A percentile compares a stretch with the other conserved stretches of the same genome.
phyloP scores from a whole-genome alignment of 2,113 vertebrate genomes.

The Syngnathus scovelli region DNA sequence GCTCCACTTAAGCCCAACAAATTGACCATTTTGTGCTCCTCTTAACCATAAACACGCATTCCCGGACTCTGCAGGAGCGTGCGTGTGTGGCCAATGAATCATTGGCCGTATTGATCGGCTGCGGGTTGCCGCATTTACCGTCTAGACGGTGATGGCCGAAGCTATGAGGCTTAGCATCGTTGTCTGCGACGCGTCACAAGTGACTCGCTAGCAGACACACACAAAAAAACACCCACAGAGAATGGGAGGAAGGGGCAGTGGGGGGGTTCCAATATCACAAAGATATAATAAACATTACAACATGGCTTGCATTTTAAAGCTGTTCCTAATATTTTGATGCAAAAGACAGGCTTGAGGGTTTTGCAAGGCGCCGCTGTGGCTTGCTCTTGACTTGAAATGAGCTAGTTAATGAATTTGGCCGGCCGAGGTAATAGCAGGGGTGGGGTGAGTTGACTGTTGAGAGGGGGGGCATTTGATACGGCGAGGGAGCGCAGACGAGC shows the following conservation, averaged over 20 bases:
- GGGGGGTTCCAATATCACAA: not conserved
- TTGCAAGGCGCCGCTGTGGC: not conserved
- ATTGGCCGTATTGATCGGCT: slow-evolving; percentile 42
- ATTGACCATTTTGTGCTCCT: slow-evolving; percentile 32
- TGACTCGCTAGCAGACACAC: slow-evolving; percentile 13
- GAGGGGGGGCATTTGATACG: slow-evolving; percentile 5
- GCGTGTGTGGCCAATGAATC: slow-evolving; percentile 24
- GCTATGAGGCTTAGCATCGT: slow-evolving; percentile 26
- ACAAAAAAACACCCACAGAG: not conserved
- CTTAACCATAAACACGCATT: slow-evolving; percentile 36
- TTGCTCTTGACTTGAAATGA: slow-evolving; percentile 52
- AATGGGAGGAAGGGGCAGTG: not conserved
- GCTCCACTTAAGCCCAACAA: slow-evolving; percentile 50
- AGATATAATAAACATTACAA: not conserved
- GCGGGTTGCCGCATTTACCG: slow-evolving; percentile 28
- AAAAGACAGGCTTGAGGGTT: slow-evolving; percentile 4
- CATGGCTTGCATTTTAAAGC: not conserved
- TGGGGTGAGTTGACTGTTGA: not conserved
- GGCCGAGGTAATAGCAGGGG: slow-evolving; percentile 27
- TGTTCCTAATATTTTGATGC: not conserved
- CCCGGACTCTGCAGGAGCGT: not conserved
- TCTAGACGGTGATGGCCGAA: slow-evolving; percentile 27
- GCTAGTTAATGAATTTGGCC: slow-evolving; percentile 44
- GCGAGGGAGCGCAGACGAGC: slow-evolving; percentile 20
- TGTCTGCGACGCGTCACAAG: slow-evolving; percentile 9